Evolutionary conservation across 2,113 vertebrate genomes (phyloP).

Genomic region (Cygnus atratus): DNA sequence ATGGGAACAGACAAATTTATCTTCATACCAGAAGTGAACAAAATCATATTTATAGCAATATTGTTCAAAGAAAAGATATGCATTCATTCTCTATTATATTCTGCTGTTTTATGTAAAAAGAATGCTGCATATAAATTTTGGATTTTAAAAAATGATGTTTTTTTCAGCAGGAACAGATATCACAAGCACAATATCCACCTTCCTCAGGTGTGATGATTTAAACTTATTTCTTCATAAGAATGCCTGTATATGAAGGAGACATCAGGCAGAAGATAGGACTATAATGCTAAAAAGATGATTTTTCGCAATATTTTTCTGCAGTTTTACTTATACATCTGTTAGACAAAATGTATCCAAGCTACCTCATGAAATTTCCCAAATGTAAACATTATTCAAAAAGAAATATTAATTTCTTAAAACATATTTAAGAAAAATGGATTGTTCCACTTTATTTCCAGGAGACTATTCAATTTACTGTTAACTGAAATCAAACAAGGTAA

Average conservation of each 20-base stretch:
- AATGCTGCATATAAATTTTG: not conserved
- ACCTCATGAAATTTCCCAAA: rapidly evolving
- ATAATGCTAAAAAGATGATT: not conserved
- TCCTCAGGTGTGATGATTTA: not conserved
- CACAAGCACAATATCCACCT: not conserved
- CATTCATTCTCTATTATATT: not conserved
- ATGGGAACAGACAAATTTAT: not conserved
- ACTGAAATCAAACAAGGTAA: not conserved
- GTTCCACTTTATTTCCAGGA: not conserved
- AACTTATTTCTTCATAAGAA: not conserved
- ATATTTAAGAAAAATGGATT: not conserved
- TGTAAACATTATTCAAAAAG: not conserved
- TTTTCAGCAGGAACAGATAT: not conserved
- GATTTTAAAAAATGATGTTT: not conserved
- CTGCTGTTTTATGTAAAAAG: not conserved
- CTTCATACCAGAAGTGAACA: not conserved
- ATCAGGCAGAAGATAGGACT: not conserved
- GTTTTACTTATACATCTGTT: not conserved
- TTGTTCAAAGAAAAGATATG: not conserved
- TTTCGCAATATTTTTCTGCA: not conserved
- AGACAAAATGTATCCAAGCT: not conserved
- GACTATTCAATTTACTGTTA: not conserved
- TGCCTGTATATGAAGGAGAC: not conserved
- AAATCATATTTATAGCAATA: not conserved
- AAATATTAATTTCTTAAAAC: not conserved